Base-by-base conservation (phyloP, 1,140 invertebrate genomes). In the Ips nitidus region DNA sequence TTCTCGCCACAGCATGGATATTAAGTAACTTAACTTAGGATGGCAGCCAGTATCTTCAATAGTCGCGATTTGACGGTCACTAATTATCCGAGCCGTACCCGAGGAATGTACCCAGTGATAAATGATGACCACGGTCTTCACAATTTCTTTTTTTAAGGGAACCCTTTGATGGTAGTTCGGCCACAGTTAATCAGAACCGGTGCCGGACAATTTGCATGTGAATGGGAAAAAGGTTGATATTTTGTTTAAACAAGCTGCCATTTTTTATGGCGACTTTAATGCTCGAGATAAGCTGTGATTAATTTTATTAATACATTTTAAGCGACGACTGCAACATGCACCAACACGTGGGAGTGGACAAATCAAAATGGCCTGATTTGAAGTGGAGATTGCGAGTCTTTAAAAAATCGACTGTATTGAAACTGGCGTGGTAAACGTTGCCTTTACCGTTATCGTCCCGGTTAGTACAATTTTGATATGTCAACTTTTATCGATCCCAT, bases 251-350 rank as follows among this genome's bases (percentile, higher is more conserved):
- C 56, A 64, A 43, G 43, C 59, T 52, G 60, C 45, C 53, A 64
- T 70, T 70, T 70, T 70, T 70, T 69, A 69, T 40, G 52, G 60
- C 64, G 68, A 64, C 68, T 70, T 70, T 70, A 70, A 70, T 64
- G 61, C 68, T 38, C 68, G 38, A 70, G 60, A 70, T 70, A 70
- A 63, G 61, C 22, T 6, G 40, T 70, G 68, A 70, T 70, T 70
- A 70, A 70, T 70, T 56, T 50, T 52, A 58, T 70, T 55, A 70
- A 70, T 70, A 61, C 60, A 64, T 70, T 69, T 60, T 60, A 60
- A 60, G 50, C 60, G 57, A 60, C 57, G 59, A 47, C 52, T 41
- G 50, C 5, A 22, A 57, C 67, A 57, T 56, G 67, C 52, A 6
- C 40, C 66, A 7, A 36, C 4, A 69, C 53, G 68, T 70, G 61